A percentile compares a stretch with the other conserved stretches of the same genome.
phyloP scores from a whole-genome alignment of 2,113 vertebrate genomes.

The Cyanoramphus novaezelandiae region DNA sequence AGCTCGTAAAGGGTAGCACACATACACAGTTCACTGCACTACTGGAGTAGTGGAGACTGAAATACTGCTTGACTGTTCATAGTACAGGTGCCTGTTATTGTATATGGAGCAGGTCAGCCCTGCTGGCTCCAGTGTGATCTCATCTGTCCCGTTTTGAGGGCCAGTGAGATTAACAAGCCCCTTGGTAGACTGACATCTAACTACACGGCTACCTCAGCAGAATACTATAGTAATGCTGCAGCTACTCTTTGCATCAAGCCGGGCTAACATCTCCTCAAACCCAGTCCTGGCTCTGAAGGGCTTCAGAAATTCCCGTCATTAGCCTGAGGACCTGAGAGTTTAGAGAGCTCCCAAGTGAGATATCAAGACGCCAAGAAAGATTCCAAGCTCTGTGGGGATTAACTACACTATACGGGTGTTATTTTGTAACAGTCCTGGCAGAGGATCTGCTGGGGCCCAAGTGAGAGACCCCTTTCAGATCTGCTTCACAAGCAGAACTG shows the following conservation, averaged over 20 bases:
- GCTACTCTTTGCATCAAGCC: neutral
- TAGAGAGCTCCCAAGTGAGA: neutral
- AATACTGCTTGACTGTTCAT: neutral
- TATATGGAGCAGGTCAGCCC: neutral
- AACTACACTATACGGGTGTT: neutral
- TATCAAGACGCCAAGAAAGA: neutral
- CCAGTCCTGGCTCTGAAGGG: neutral
- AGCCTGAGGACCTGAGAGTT: neutral
- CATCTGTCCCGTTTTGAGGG: neutral
- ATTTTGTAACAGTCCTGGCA: neutral
- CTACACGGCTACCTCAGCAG: neutral
- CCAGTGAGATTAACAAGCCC: neutral
- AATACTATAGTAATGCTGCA: neutral
- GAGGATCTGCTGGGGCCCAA: neutral
- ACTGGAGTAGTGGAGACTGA: neutral
- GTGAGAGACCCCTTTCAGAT: neutral
- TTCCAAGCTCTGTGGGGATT: neutral
- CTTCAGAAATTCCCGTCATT: neutral
- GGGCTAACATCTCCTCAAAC: neutral
- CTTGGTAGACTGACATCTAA: neutral
- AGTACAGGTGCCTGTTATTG: neutral
- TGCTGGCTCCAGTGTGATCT: neutral
- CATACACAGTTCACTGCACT: rapidly evolving
- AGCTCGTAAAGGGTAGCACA: neutral
- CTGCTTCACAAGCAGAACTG: neutral